Evolutionary conservation across 2,797 vertebrate species (phyloP), one percentile per base, ranked within the genome.

Genomic region (Enteromius trimaculatus): DNA sequence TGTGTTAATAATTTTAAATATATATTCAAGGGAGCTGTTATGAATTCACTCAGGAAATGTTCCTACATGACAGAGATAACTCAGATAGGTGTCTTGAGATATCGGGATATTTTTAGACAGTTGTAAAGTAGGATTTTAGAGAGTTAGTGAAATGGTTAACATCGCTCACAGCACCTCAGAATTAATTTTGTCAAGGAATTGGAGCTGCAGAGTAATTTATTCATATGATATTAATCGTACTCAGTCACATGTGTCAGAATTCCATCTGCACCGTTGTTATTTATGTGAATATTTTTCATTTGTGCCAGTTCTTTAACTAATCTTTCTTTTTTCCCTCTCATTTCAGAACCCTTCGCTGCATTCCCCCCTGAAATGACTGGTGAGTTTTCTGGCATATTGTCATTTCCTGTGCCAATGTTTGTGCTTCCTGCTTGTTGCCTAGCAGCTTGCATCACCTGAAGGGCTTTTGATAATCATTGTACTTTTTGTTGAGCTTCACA

Each of bases 311-410:
- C 51, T 37, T 31, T 69, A 65, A 60, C 13, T 72, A 70, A 49
- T 75, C 82, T 72, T 85, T 71, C 51, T 75, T 72, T 81, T 80
- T 53, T 80, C 21, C 49, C 80, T 71, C 49, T 85, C 58, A 75
- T 86, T 87, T 78, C 95, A 99, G 98, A 98, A 92, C 97, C 97
- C 81, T 96, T 97, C 85, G 94, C 95, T 62, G 97, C 97, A 86
- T 96, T 98, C 89, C 96, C 96, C 87, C 96, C 97, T 81, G 96
- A 96, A 93, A 95, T 96, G 90, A 92, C 91, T 81, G 96, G 95
- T 95, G 91, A 95, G 95, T 94, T 89, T 64, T 90, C 53, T 72
- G 66, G 37, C 84, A 79, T 93, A 94, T 71, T 66, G 86, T 31
- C 86, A 66, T 79, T 90, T 90, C 84, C 89, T 90, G 87, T 93